Conservation (phyloP, 2,797 vertebrate species). For the Prunella strophiata region DNA sequence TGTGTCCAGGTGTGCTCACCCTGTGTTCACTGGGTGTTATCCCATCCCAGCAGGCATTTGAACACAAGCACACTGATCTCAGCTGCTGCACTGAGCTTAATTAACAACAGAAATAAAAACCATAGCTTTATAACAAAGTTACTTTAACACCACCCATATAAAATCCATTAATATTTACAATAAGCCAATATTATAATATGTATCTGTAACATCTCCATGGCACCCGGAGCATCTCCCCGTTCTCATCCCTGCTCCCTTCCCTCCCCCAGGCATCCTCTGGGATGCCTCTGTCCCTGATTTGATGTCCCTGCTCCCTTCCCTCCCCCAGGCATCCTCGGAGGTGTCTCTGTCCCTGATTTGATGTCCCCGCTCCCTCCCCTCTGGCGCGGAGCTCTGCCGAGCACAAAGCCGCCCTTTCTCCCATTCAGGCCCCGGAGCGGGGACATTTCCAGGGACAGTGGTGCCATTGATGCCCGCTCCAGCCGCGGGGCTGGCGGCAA, state of each 20-base stretch:
- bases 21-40: too few relatives aligned
- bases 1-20: too few relatives aligned
- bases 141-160: too few relatives aligned
- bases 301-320: not conserved
- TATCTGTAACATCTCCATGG: rapidly evolving
- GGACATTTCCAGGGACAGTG: slow-evolving; percentile 52
- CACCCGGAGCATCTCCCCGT: not conserved
- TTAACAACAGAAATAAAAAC: too few relatives aligned
- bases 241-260: not conserved
- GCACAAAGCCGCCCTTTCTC: slow-evolving; percentile 74
- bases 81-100: too few relatives aligned
- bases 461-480: not conserved
- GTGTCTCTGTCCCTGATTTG: not conserved
- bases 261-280: not conserved
- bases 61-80: too few relatives aligned
- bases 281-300: too few relatives aligned
- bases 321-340: not conserved
- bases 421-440: not conserved
- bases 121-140: too few relatives aligned
- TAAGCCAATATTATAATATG: not conserved
- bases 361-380: not conserved
- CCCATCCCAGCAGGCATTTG: too few relatives aligned
- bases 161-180: not conserved
- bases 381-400: not conserved
- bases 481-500: not conserved